A percentile compares a stretch with the other conserved stretches of the same genome.
These are phyloP conservation scores for Bombyx mandarina DNA, from an alignment of 1,140 invertebrate species.

Conservation along the genomic window DNA sequence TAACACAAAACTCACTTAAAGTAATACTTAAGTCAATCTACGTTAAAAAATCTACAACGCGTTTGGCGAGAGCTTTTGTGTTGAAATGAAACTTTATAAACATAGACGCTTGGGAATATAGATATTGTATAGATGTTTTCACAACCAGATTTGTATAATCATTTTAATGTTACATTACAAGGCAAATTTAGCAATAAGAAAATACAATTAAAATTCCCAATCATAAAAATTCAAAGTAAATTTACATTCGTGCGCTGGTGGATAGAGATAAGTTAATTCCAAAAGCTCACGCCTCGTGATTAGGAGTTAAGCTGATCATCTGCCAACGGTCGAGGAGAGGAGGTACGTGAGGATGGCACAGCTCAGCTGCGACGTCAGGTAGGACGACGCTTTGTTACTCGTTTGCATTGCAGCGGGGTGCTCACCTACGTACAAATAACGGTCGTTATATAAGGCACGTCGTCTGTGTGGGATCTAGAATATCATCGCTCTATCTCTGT, in stretches of 20 bases:
- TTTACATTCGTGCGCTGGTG: no score
- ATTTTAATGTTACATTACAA: no score
- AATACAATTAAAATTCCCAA: neutral
- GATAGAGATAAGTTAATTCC: no score
- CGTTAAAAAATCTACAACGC: no score
- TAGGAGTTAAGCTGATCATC: slow-evolving; percentile 50
- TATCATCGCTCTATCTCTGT: neutral
- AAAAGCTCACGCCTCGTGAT: slow-evolving; percentile 13
- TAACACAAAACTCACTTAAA: no score
- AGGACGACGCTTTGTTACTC: slow-evolving; percentile 68
- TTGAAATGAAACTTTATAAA: no score
- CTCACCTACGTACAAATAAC: slow-evolving; percentile 71
- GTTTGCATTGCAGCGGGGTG: slow-evolving; percentile 85
- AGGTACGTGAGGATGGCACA: slow-evolving; percentile 61
- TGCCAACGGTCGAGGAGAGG: slow-evolving; percentile 50
- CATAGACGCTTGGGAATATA: no score
- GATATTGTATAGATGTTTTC: no score
- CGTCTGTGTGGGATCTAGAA: neutral
- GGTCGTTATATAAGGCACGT: slow-evolving; percentile 6
- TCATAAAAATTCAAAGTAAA: neutral
- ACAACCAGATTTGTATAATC: no score
- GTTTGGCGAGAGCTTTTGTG: no score
- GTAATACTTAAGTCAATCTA: no score
- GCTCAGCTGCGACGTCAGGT: slow-evolving; percentile 55
- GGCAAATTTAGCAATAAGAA: neutral